Conservation (phyloP, 2,797 vertebrate species). For the Sylvia borin region DNA sequence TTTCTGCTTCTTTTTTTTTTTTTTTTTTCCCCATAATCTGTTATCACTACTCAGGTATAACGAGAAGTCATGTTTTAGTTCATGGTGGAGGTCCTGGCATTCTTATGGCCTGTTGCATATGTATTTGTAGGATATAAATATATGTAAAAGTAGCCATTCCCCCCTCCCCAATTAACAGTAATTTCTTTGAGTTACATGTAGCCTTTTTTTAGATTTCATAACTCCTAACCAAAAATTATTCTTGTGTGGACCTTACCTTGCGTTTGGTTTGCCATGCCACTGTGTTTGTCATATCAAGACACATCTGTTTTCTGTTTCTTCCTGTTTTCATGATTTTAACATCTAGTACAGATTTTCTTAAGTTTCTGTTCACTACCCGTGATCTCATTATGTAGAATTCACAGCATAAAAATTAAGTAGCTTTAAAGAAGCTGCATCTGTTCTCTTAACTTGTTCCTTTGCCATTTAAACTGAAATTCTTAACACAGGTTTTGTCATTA, state of each 20-base stretch:
- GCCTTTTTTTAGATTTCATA: neutral
- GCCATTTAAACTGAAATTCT: neutral
- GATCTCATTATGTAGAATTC: neutral
- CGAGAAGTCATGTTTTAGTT: neutral
- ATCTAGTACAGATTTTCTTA: neutral
- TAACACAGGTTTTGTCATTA: neutral
- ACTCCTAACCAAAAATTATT: neutral
- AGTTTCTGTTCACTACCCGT: accelerated
- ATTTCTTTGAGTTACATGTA: neutral
- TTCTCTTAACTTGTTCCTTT: neutral
- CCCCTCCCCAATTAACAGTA: accelerated
- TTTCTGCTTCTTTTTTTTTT: neutral
- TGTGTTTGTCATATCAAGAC: neutral
- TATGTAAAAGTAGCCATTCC: neutral
- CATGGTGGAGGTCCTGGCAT: neutral
- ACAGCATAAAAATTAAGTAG: neutral
- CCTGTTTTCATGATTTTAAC: neutral
- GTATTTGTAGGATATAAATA: neutral
- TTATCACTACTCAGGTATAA: neutral
- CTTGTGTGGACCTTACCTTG: neutral
- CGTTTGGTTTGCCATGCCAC: neutral
- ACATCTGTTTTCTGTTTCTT: neutral
- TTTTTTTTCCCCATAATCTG: too few relatives aligned
- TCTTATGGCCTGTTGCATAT: neutral
- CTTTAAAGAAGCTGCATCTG: neutral